A percentile compares a stretch with the other conserved stretches of the same genome.
phyloP scores from a whole-genome alignment of 2,797 vertebrate genomes.

The Girardinus metallicus region DNA sequence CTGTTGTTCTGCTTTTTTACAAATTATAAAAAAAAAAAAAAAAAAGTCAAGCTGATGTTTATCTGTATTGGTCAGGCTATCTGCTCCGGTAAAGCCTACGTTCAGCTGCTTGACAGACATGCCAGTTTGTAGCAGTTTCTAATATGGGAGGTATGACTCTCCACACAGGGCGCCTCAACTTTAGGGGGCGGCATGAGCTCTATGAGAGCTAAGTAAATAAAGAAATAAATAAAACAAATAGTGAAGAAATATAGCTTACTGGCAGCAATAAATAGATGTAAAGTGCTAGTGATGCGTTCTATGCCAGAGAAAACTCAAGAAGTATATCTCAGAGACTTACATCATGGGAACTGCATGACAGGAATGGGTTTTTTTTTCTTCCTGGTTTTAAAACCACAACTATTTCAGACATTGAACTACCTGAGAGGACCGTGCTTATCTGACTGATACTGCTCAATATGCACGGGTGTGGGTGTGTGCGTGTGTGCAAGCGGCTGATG shows the following conservation, averaged over 20 bases:
- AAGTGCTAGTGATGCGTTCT: background rate
- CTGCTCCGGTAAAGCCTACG: background rate
- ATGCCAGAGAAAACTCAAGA: background rate
- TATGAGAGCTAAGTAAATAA: background rate
- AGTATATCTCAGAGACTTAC: background rate
- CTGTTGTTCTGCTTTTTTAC: background rate
- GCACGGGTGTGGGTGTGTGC: background rate
- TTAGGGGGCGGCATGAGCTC: background rate
- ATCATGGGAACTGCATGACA: background rate
- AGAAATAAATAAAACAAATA: background rate
- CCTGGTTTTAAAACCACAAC: background rate
- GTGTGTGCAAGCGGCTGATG: background rate
- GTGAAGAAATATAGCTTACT: background rate
- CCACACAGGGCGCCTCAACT: background rate
- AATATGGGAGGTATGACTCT: background rate
- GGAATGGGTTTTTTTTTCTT: background rate
- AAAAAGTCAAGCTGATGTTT: background rate
- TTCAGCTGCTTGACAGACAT: background rate
- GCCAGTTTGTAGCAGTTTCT: background rate
- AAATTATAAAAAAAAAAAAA: background rate
- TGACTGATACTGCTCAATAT: slow-evolving; percentile 4
- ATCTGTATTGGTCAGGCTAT: background rate
- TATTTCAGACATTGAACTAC: background rate
- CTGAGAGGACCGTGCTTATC: background rate
- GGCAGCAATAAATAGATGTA: background rate